phyloP scores from a whole-genome alignment of 1,140 invertebrate species.

The Macrosteles quadrilineatus region DNA sequence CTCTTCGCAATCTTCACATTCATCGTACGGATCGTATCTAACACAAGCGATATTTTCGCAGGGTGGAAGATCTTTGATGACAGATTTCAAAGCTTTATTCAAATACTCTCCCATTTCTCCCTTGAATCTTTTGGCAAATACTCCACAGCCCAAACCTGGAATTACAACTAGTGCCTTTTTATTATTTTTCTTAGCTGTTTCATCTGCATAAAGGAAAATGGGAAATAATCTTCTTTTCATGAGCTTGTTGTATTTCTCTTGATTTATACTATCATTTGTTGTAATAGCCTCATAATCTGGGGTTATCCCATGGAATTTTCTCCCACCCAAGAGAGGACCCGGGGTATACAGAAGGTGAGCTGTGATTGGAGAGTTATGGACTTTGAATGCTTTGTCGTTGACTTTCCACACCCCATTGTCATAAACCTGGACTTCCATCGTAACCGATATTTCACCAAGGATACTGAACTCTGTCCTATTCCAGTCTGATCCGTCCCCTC shows the following conservation, averaged over 20 bases:
- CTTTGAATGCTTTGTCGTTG: background rate
- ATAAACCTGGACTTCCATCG: background rate
- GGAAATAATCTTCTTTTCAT: conserved; percentile 10
- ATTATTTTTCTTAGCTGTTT: background rate
- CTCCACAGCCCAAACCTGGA: conserved; percentile 20
- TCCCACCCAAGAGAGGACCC: background rate
- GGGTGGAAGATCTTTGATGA: background rate
- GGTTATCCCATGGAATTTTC: background rate
- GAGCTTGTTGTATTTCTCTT: background rate
- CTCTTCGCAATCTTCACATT: background rate
- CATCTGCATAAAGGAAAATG: background rate
- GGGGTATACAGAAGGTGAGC: background rate
- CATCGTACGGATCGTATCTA: conserved; percentile 9
- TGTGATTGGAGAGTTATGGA: background rate
- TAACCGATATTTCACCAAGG: background rate
- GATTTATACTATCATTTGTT: background rate
- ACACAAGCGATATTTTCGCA: conserved; percentile 12
- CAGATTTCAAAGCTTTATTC: background rate
- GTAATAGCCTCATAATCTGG: background rate
- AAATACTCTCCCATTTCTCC: conserved; percentile 17
- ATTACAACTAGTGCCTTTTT: conserved; percentile 3
- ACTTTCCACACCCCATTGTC: conserved; percentile 18
- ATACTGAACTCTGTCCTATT: background rate
- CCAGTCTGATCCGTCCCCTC: conserved; percentile 8
- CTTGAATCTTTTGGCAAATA: conserved; percentile 11